Evolutionary conservation across 2,113 vertebrate genomes (phyloP).

Genomic region (Limanda limanda): DNA sequence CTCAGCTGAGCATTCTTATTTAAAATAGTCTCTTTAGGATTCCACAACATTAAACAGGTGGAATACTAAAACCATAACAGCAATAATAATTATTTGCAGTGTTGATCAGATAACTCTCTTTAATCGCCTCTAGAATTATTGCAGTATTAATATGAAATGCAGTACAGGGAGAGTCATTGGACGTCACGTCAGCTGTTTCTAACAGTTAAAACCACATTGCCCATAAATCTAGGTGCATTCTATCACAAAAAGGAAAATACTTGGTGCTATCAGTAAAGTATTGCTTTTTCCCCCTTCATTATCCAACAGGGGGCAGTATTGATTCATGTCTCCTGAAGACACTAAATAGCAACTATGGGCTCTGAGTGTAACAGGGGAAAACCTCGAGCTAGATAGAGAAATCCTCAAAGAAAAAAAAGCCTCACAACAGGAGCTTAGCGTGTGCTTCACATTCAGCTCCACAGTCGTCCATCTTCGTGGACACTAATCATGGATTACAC

Average conservation of each 20-base stretch:
- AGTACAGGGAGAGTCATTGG: neutral
- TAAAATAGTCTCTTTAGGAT: neutral
- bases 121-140: neutral
- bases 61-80: neutral
- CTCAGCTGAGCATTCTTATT: neutral
- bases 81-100: neutral
- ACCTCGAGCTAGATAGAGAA: constrained; percentile 15
- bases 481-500: constrained; percentile 16
- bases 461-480: neutral
- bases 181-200: too few relatives aligned
- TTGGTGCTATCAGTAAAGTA: neutral
- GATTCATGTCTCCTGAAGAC: constrained; percentile 14
- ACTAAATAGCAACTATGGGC: constrained; percentile 15
- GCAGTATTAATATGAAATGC: too few relatives aligned
- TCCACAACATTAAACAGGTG: too few relatives aligned
- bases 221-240: neutral
- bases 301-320: constrained; percentile 66
- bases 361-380: constrained; percentile 17
- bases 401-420: constrained; percentile 2
- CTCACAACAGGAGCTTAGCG: constrained; percentile 25
- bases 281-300: neutral
- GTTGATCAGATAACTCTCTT: neutral
- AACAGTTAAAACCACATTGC: neutral
- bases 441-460: neutral
- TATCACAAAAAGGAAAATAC: neutral